phyloP scores from a whole-genome alignment of 2,888 invertebrate species.

The Deilephila elpenor region DNA sequence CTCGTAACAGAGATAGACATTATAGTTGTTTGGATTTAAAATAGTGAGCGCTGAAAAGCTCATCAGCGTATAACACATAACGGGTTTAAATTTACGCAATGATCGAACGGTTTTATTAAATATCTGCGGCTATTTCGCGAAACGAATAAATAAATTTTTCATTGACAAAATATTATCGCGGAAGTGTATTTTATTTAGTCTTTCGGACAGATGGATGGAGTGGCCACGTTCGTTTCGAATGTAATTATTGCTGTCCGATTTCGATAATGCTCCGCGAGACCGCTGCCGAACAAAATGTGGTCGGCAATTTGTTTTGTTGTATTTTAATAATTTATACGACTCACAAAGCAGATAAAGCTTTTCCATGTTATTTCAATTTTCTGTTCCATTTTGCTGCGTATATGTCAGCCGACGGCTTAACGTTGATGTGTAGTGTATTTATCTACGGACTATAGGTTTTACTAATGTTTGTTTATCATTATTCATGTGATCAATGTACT shows the following conservation, averaged over 20 bases:
- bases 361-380: constrained; percentile 68
- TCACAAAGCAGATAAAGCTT: constrained; percentile 71
- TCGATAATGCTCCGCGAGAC: constrained; percentile 80
- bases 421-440: constrained; percentile 27
- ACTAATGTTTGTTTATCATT: not conserved
- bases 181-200: constrained; percentile 68
- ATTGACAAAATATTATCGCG: constrained; percentile 72
- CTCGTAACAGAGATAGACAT: not conserved
- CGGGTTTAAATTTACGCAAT: constrained; percentile 18
- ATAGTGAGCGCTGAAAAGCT: not conserved
- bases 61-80: not conserved
- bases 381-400: constrained; percentile 14
- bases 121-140: constrained; percentile 54
- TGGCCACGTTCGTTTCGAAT: constrained; percentile 75
- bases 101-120: constrained; percentile 51
- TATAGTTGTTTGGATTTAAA: not conserved
- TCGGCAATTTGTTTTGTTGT: constrained; percentile 74
- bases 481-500: not conserved
- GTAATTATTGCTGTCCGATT: constrained; percentile 83
- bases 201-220: constrained; percentile 74
- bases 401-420: constrained; percentile 31
- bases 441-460: not conserved
- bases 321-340: constrained; percentile 79
- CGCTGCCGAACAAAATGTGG: constrained; percentile 74
- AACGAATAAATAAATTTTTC: constrained; percentile 63